Conservation (phyloP, 2,797 vertebrate species). For the Limosa lapponica region DNA sequence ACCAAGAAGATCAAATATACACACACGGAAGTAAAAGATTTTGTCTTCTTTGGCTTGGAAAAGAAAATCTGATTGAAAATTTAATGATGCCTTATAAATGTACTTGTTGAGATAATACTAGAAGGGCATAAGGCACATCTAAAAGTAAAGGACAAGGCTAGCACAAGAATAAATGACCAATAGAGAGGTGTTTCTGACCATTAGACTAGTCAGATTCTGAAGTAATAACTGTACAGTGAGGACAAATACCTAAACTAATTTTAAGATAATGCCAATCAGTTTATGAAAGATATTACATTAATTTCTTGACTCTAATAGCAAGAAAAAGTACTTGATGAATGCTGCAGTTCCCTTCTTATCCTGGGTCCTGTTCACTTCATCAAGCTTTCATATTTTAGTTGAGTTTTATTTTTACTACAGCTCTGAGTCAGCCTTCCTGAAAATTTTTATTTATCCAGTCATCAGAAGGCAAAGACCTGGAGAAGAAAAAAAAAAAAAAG, state of each 20-base stretch:
- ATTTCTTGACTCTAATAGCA: background rate
- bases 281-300: background rate
- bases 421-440: background rate
- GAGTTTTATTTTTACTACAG: background rate
- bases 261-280: background rate
- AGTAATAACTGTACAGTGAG: background rate
- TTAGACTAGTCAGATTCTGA: background rate
- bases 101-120: background rate
- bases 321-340: background rate
- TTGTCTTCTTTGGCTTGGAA: background rate
- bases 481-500: background rate
- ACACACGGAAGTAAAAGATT: background rate
- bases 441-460: background rate
- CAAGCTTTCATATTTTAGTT: background rate
- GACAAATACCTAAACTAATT: background rate
- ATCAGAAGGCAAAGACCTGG: background rate
- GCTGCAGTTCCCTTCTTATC: background rate
- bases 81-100: background rate
- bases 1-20: background rate
- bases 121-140: background rate
- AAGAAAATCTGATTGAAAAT: background rate
- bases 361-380: background rate
- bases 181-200: background rate
- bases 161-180: background rate
- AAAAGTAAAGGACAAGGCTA: background rate